These are phyloP conservation scores for Myotis pilosus DNA, from an alignment of 2,797 vertebrate genomes.

Conservation along the genomic window DNA sequence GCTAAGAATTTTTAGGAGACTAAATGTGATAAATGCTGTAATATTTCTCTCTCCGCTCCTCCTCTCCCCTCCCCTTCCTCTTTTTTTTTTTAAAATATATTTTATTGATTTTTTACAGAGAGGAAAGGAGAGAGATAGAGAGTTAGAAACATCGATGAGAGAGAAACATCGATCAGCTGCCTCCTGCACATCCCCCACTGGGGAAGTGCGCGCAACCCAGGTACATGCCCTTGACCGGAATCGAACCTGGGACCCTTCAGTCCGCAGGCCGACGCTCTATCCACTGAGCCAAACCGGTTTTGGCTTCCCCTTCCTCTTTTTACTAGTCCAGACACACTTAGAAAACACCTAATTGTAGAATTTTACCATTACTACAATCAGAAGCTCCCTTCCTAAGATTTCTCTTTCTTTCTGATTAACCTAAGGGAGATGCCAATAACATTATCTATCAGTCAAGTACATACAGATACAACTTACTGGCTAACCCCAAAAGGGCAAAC, in stretches of 20 bases:
- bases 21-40: neutral
- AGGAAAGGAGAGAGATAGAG: too few species aligned
- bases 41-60: too few species aligned
- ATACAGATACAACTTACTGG: neutral
- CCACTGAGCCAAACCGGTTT: too few species aligned
- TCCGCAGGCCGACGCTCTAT: too few species aligned
- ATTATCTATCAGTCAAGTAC: neutral
- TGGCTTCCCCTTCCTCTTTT: neutral
- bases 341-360: neutral
- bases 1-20: constrained; percentile 18
- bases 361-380: neutral
- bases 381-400: neutral
- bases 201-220: too few species aligned
- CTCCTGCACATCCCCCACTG: too few species aligned
- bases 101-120: too few species aligned
- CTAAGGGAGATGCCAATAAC: neutral
- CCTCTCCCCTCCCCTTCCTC: neutral
- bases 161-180: too few species aligned
- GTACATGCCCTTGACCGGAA: too few species aligned
- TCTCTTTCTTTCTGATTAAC: constrained; percentile 9
- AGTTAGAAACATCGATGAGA: too few species aligned
- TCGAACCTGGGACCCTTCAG: too few species aligned
- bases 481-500: neutral
- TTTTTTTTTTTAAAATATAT: too few species aligned
- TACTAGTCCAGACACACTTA: neutral